Percentiles rank a stretch among this genome's conserved stretches.
Evolutionary conservation across 1,140 invertebrate genomes (phyloP).

Genomic region (Orchesella cincta): DNA sequence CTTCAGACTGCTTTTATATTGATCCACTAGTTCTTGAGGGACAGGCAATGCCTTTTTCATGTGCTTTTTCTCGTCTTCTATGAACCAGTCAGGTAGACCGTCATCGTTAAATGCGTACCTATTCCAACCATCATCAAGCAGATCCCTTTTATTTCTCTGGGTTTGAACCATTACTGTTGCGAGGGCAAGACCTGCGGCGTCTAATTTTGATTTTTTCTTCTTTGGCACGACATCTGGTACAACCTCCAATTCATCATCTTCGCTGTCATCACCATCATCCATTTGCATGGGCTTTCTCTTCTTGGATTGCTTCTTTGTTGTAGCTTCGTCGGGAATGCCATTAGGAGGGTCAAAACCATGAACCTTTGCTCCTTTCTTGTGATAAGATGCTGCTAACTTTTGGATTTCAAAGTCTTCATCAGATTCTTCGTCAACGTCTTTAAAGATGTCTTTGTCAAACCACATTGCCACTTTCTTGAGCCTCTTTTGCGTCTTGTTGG

Average conservation of each 20-base stretch:
- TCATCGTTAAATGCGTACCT: constrained; percentile 85
- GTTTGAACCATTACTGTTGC: constrained; percentile 82
- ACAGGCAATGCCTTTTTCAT: constrained; percentile 77
- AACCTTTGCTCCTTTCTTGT: constrained; percentile 55
- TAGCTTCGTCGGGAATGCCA: constrained; percentile 50
- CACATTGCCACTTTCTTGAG: constrained; percentile 78
- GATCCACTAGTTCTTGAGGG: constrained; percentile 59
- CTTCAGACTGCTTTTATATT: constrained; percentile 47
- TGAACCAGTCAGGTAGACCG: constrained; percentile 94
- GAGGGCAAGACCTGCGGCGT: constrained; percentile 81
- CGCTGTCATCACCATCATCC: constrained; percentile 53
- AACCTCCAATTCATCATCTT: constrained; percentile 63
- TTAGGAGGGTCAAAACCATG: constrained; percentile 51
- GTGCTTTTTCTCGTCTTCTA: constrained; percentile 88
- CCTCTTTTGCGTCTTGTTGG: constrained; percentile 70
- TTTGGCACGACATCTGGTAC: constrained; percentile 59
- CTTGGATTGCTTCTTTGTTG: constrained; percentile 48
- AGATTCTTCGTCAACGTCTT: constrained; percentile 74
- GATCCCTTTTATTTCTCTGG: constrained; percentile 79
- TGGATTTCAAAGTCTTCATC: constrained; percentile 87
- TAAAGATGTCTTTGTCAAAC: constrained; percentile 88
- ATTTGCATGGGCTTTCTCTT: constrained; percentile 53
- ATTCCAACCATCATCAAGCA: constrained; percentile 88
- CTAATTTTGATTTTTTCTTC: constrained; percentile 72
- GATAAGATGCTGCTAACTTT: constrained; percentile 70